Conservation (phyloP, 2,797 vertebrate species). For the Erpetoichthys calabaricus region DNA sequence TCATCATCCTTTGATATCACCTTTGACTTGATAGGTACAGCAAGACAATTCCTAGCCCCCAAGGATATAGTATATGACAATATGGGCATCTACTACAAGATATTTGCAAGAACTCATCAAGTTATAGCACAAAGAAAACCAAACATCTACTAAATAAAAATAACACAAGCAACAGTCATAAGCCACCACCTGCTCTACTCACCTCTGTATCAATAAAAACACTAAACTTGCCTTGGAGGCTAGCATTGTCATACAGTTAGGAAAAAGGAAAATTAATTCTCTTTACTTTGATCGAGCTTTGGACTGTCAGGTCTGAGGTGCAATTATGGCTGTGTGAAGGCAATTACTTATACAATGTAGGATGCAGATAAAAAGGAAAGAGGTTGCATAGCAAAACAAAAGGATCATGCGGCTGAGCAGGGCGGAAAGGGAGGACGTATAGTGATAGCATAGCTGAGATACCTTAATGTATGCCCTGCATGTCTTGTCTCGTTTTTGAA, state of each 20-base stretch:
- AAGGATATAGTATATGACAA: no score
- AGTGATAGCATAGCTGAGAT: constrained; percentile 71
- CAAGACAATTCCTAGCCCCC: no score
- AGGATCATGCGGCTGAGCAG: constrained; percentile 60
- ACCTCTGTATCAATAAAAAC: no score
- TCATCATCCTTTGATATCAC: no score
- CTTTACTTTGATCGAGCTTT: constrained; percentile 36
- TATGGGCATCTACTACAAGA: no score
- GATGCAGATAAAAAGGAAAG: constrained; percentile 36
- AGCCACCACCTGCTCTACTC: no score
- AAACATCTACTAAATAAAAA: no score
- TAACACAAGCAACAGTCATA: no score
- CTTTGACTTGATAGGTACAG: no score
- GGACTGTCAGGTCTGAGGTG: constrained; percentile 38
- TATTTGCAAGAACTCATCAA: no score
- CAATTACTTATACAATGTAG: constrained; percentile 72
- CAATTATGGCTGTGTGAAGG: constrained; percentile 29
- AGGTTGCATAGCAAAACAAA: constrained; percentile 33
- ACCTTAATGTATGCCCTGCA: constrained; percentile 99
- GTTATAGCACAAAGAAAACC: no score
- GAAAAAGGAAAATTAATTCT: constrained; percentile 29
- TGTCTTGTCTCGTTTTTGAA: constrained; percentile 99
- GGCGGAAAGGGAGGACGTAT: constrained; percentile 57
- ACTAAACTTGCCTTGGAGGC: constrained; percentile 2
- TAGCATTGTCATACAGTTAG: constrained; percentile 31